Base-by-base conservation (phyloP, 2,888 invertebrate species). In the Rhamnusium bicolor region DNA sequence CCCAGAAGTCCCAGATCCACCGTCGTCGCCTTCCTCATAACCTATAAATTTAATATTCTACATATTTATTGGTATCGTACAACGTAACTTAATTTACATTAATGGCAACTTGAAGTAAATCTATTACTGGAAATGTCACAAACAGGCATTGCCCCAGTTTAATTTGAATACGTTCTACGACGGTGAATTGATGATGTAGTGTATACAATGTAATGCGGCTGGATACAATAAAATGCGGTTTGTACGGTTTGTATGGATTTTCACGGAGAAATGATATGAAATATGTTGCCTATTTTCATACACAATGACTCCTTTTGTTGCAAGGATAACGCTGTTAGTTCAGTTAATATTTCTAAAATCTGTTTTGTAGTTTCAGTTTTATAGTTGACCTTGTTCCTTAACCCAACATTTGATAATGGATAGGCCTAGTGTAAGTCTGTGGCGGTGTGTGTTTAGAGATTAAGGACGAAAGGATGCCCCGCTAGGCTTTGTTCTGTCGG, bases 1-100 rank as follows among this genome's bases (percentile, higher is more conserved):
- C 53, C 73, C 82, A 18, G 74, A 82, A 61, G 81, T 81, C 47
- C 78, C 81, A 12, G 32, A 21, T 14, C 12, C 21, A n/a, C 21
- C 46, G 24, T 40, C 46, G 16, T 46, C 40, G 19, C 62, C 70
- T 21, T 24, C 40, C 1, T 54, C 54, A 21, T 67, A 67, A 18
- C 67, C 67, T 67, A 56, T 56, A 56, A 67, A 67, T 67, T 54
- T 40, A 69, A 70, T 53, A 63, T 53, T 70, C 51, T 19, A n/a
- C 40, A 27, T 67, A 67, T 40, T 69, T 71, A 67, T 71, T 53
- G 49, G 40, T 24, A 49, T 14, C 19, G 69, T 60, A 19, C 53
- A 12, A 69, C 29, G 12, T 62, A 69, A 69, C 27, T 61, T 69
- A 58, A 61, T 69, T 49, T 69, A 62, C 69, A 69, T 69, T 71